These are phyloP conservation scores for Cotesia chilonis DNA, from an alignment of 1,140 invertebrate species.

Conservation along the genomic window DNA sequence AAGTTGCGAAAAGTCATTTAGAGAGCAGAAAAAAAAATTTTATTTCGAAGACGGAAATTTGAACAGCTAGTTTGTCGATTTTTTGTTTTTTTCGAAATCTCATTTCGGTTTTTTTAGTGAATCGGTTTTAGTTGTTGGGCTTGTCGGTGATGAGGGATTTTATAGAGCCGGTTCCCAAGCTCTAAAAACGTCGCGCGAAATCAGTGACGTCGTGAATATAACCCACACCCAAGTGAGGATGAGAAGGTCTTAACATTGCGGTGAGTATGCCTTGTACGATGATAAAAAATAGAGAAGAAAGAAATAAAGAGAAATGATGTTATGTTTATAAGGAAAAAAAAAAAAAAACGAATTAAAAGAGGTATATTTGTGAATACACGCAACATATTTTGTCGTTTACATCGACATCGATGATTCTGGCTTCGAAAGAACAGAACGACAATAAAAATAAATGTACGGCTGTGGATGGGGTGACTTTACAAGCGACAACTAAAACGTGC, in stretches of 20 bases:
- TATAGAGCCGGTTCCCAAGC: constrained; percentile 43
- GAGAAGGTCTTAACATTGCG: neutral
- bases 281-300: neutral
- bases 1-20: neutral
- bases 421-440: neutral
- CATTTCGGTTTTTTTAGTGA: neutral
- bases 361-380: constrained; percentile 19
- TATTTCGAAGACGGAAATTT: constrained; percentile 32
- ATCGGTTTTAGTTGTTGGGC: neutral
- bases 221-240: constrained; percentile 19
- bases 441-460: constrained; percentile 24
- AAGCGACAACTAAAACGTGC: constrained; percentile 9
- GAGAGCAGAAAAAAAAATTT: neutral
- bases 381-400: constrained; percentile 26
- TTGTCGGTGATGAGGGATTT: constrained; percentile 34
- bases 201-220: constrained; percentile 40
- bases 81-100: constrained; percentile 10
- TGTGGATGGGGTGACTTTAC: neutral
- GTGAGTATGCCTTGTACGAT: too few relatives aligned
- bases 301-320: constrained; percentile 12
- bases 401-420: neutral
- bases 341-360: constrained; percentile 9
- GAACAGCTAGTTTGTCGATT: constrained; percentile 27
- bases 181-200: constrained; percentile 42
- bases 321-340: constrained; percentile 17